Percentiles rank a stretch among this genome's conserved stretches.
These are phyloP conservation scores for Malaclemys terrapin DNA, from an alignment of 2,113 vertebrate species.

Conservation along the genomic window DNA sequence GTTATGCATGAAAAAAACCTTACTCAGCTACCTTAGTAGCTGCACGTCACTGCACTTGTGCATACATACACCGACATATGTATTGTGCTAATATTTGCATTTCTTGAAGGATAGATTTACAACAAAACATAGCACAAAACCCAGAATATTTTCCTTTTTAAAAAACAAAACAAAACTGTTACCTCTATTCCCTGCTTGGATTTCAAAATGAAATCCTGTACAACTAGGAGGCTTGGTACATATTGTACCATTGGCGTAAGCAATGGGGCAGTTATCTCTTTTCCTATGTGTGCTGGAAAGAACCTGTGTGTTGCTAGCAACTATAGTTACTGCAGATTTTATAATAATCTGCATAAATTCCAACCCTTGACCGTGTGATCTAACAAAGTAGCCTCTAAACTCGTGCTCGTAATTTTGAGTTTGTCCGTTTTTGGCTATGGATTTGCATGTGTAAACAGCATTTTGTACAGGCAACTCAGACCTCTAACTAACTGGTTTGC, in stretches of 20 bases:
- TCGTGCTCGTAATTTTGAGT: not conserved
- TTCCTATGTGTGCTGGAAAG: slow-evolving; percentile 40
- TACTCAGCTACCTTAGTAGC: not conserved
- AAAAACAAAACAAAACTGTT: not conserved
- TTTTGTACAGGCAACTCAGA: not conserved
- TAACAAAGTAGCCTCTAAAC: slow-evolving; percentile 12
- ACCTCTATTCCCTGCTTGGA: not conserved
- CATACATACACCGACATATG: not conserved
- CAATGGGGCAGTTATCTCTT: slow-evolving; percentile 56
- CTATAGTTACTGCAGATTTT: slow-evolving; percentile 2
- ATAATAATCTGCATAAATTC: slow-evolving; percentile 43
- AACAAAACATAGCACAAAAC: rapidly evolving
- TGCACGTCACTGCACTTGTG: not conserved
- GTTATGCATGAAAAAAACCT: not conserved
- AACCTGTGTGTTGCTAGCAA: slow-evolving; percentile 16
- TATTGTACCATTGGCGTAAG: slow-evolving; percentile 30
- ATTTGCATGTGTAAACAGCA: not conserved
- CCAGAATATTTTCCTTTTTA: not conserved
- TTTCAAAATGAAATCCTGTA: not conserved
- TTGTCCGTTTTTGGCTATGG: slow-evolving; percentile 6
- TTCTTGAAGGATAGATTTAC: not conserved
- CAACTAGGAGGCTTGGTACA: slow-evolving; percentile 24
- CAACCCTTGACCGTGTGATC: not conserved
- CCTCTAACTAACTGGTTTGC: not conserved
- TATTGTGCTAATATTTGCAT: not conserved